A percentile compares a stretch with the other conserved stretches of the same genome.
Evolutionary conservation across 2,888 invertebrate genomes (phyloP).

Genomic region (Apamea epomidion): DNA sequence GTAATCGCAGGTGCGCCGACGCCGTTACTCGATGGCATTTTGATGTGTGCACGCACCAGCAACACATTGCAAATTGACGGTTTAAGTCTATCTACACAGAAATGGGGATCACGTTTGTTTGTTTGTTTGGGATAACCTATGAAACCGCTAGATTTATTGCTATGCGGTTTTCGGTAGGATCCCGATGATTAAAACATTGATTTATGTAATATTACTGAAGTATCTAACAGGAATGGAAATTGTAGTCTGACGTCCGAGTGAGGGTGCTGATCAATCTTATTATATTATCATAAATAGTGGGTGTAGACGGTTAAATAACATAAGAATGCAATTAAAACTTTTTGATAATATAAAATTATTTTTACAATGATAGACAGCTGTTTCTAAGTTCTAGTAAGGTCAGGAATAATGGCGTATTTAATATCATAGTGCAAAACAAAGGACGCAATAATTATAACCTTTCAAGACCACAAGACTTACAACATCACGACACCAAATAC

Average conservation of each 20-base stretch:
- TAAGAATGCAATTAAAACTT: not conserved
- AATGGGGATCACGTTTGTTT: slow-evolving; percentile 61
- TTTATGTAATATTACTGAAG: not conserved
- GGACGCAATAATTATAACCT: slow-evolving; percentile 1
- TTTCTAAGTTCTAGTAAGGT: slow-evolving; percentile 14
- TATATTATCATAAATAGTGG: not conserved
- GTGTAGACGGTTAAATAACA: not conserved
- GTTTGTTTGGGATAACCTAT: slow-evolving; percentile 53
- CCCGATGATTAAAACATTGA: not conserved
- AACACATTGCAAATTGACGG: slow-evolving; percentile 79
- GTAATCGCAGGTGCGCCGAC: slow-evolving; percentile 72
- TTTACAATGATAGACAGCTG: not conserved
- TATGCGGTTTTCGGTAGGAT: not conserved
- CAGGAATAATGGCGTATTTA: slow-evolving; percentile 28
- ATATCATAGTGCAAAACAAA: slow-evolving; percentile 12
- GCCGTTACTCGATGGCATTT: slow-evolving; percentile 72
- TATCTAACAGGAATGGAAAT: not conserved
- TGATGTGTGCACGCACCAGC: slow-evolving; percentile 66
- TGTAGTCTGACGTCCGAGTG: not conserved
- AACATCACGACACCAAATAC: not conserved
- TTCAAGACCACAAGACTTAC: slow-evolving; percentile 7
- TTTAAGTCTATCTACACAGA: slow-evolving; percentile 65
- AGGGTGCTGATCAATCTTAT: not conserved
- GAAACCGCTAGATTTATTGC: slow-evolving; percentile 16
- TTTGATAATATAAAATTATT: not conserved